Evolutionary conservation across 1,140 invertebrate genomes (phyloP).

Genomic region (Manduca sexta): DNA sequence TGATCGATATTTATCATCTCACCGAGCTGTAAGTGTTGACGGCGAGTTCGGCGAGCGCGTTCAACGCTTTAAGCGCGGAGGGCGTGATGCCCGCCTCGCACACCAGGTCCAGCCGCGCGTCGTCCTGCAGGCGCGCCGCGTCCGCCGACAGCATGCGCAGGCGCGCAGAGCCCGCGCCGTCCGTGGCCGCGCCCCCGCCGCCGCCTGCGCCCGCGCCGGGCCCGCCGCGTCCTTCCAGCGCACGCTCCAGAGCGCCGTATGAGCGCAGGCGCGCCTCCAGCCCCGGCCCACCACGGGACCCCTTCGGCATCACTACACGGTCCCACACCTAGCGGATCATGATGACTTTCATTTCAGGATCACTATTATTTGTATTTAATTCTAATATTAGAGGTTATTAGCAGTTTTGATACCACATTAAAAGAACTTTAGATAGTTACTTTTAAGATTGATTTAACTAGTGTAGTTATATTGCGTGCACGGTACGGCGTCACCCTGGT

Average conservation of each 20-base stretch:
- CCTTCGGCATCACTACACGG: slow-evolving; percentile 37
- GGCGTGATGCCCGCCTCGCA: slow-evolving; percentile 53
- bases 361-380: too few relatives aligned
- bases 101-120: slow-evolving; percentile 41
- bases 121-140: slow-evolving; percentile 44
- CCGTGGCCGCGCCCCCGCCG: background rate
- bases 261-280: slow-evolving; percentile 44
- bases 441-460: too few relatives aligned
- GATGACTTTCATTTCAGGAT: too few relatives aligned
- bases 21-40: slow-evolving; percentile 54
- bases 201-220: slow-evolving; percentile 14
- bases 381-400: too few relatives aligned
- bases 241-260: slow-evolving; percentile 43
- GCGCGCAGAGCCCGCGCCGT: slow-evolving; percentile 14
- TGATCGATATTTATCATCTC: too few relatives aligned
- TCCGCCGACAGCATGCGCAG: slow-evolving; percentile 46
- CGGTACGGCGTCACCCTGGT: too few relatives aligned
- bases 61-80: slow-evolving; percentile 33
- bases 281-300: slow-evolving; percentile 22
- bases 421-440: too few relatives aligned
- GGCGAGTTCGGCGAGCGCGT: slow-evolving; percentile 46
- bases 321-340: slow-evolving; percentile 44
- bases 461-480: too few relatives aligned
- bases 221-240: slow-evolving; percentile 46
- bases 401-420: too few relatives aligned